Conservation (phyloP, 2,797 vertebrate species). For the Falco concolor region DNA sequence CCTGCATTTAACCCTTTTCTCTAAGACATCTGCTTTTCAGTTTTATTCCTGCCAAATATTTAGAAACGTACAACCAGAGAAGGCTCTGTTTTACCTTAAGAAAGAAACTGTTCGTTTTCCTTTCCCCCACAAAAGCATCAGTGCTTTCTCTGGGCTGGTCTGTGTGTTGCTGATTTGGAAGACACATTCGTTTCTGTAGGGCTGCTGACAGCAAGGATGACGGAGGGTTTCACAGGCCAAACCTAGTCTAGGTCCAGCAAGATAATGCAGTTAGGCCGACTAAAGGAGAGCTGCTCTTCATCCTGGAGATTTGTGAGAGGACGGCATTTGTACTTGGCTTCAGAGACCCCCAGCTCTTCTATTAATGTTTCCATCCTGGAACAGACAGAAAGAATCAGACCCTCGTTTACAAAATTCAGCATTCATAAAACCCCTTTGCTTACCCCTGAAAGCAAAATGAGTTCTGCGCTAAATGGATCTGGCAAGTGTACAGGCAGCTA, state of each 20-base stretch:
- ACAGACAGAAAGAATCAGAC: constrained; percentile 1
- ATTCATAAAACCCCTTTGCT: neutral
- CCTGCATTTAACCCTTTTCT: neutral
- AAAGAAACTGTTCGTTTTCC: neutral
- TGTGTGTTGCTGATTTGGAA: accelerated
- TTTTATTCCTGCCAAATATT: neutral
- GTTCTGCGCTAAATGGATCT: neutral
- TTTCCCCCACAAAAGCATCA: accelerated
- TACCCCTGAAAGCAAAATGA: neutral
- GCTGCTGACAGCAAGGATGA: neutral
- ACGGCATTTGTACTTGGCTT: neutral
- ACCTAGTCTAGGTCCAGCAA: neutral
- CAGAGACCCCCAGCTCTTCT: neutral
- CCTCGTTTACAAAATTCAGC: neutral
- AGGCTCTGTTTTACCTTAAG: neutral
- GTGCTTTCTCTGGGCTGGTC: neutral
- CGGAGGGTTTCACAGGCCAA: neutral
- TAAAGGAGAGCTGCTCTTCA: neutral
- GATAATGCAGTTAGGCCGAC: neutral
- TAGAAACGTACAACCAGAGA: neutral
- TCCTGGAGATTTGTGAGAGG: neutral
- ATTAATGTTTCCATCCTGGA: neutral
- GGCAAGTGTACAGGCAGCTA: neutral
- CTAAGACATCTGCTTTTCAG: neutral
- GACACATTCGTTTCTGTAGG: accelerated